A percentile compares a stretch with the other conserved stretches of the same genome.
Evolutionary conservation across 1,140 invertebrate species (phyloP).

Genomic region (Dendrolimus punctatus): DNA sequence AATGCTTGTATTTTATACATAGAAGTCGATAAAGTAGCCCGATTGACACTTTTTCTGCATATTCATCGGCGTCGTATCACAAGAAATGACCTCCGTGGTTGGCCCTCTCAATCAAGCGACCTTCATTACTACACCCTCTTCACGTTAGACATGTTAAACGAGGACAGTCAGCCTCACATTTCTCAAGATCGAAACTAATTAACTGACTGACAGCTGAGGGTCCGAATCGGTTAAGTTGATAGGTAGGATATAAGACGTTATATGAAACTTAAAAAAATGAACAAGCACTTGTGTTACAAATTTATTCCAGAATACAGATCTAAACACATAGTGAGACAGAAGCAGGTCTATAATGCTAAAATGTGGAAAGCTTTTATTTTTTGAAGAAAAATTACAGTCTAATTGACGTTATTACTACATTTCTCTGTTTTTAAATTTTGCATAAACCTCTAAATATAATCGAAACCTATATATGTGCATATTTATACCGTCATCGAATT

Average conservation of each 20-base stretch:
- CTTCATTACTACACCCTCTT: slow-evolving; percentile 30
- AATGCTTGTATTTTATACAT: background rate
- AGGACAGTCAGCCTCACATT: slow-evolving; percentile 25
- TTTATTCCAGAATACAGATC: too few species aligned
- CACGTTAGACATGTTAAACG: slow-evolving; percentile 19
- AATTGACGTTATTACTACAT: too few species aligned
- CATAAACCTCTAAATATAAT: too few species aligned
- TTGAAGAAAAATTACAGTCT: too few species aligned
- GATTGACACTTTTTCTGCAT: background rate
- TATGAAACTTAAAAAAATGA: slow-evolving; percentile 4
- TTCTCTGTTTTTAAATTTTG: too few species aligned
- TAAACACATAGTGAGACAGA: too few species aligned
- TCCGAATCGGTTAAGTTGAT: too few species aligned
- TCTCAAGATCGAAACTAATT: slow-evolving; percentile 30
- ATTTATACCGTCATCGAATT: too few species aligned
- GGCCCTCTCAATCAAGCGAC: slow-evolving; percentile 23
- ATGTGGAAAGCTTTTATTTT: too few species aligned
- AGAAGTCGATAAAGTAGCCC: background rate
- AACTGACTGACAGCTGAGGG: slow-evolving; percentile 13
- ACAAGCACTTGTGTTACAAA: too few species aligned
- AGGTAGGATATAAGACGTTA: background rate
- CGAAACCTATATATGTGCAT: too few species aligned
- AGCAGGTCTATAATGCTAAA: too few species aligned
- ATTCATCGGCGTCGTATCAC: slow-evolving; percentile 4
- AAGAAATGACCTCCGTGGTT: slow-evolving; percentile 12